Percentiles rank a stretch among this genome's conserved stretches.
Conservation (phyloP, 23 tunicate genomes). For the Corella eumyota region DNA sequence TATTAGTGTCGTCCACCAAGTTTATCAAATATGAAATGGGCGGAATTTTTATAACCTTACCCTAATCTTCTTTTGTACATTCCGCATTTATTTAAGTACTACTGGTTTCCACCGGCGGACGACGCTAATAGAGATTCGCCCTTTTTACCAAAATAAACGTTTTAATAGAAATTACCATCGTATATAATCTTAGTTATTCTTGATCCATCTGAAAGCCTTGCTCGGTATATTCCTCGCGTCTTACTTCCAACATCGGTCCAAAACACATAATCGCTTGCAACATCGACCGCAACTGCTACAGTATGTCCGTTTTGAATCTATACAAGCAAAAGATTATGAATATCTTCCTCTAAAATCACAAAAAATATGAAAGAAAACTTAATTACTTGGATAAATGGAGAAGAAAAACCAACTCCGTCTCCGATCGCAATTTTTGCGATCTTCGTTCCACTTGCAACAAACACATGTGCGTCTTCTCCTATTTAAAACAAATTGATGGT, state of each 20-base stretch:
- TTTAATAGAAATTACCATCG: conserved; percentile 51
- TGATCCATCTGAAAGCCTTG: conserved; percentile 49
- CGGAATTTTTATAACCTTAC: too few species aligned
- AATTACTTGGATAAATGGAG: conserved; percentile 35
- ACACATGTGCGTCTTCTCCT: conserved; percentile 71
- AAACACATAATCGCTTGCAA: conserved; percentile 42
- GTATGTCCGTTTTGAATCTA: not conserved
- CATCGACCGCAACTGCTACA: conserved; percentile 76
- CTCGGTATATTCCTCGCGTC: conserved; percentile 67
- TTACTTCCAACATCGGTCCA: conserved; percentile 78
- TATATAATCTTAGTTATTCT: conserved; percentile 35
- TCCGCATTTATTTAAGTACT: not conserved
- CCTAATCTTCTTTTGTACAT: too few species aligned
- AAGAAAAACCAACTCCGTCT: conserved; percentile 39
- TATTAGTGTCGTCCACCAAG: too few species aligned
- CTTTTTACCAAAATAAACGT: not conserved
- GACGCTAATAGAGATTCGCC: not conserved
- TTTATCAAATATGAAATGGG: too few species aligned
- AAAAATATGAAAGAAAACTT: too few species aligned
- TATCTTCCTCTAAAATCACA: too few species aligned
- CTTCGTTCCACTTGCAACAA: conserved; percentile 36
- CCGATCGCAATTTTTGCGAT: conserved; percentile 46
- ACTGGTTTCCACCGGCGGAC: not conserved
- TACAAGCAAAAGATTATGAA: not conserved
- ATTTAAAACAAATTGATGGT: too few species aligned